These are phyloP conservation scores for Ectobius pallidus DNA, from an alignment of 2,888 invertebrate species.

Conservation along the genomic window DNA sequence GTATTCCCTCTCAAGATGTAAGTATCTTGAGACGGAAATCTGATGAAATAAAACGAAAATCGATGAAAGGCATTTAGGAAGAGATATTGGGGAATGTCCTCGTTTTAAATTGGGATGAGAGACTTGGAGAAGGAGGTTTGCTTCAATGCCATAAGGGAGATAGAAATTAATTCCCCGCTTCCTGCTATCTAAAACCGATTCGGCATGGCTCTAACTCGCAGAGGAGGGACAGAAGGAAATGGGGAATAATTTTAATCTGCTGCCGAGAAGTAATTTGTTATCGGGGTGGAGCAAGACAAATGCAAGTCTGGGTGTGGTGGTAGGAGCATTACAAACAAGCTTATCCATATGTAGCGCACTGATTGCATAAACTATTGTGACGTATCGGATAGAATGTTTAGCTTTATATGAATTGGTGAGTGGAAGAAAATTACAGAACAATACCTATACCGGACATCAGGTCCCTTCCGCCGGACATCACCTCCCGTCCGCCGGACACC, in stretches of 20 bases:
- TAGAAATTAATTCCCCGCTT: constrained; percentile 24
- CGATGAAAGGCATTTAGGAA: constrained; percentile 20
- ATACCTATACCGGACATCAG: too few species aligned
- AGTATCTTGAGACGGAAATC: background rate
- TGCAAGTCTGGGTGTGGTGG: background rate
- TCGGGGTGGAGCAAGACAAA: constrained; percentile 4
- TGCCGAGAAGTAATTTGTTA: constrained; percentile 24
- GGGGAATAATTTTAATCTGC: constrained; percentile 15
- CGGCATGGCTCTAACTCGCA: background rate
- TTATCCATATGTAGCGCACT: background rate
- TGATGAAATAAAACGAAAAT: constrained; percentile 23
- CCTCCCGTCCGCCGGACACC: too few species aligned
- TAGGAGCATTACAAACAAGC: background rate
- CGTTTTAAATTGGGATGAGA: background rate
- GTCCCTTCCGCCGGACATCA: too few species aligned
- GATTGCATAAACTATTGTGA: too few species aligned
- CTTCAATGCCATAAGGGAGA: constrained; percentile 18
- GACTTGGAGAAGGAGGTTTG: background rate
- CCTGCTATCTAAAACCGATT: constrained; percentile 27
- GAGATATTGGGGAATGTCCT: constrained; percentile 1
- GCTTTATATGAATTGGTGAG: too few species aligned
- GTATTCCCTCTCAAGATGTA: background rate
- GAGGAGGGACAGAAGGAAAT: constrained; percentile 5
- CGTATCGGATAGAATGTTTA: too few species aligned
- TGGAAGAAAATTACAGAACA: too few species aligned